Percentiles rank a stretch among this genome's conserved stretches.
These are phyloP conservation scores for Rhynchotus rufescens DNA, from an alignment of 2,797 vertebrate species.

Conservation along the genomic window DNA sequence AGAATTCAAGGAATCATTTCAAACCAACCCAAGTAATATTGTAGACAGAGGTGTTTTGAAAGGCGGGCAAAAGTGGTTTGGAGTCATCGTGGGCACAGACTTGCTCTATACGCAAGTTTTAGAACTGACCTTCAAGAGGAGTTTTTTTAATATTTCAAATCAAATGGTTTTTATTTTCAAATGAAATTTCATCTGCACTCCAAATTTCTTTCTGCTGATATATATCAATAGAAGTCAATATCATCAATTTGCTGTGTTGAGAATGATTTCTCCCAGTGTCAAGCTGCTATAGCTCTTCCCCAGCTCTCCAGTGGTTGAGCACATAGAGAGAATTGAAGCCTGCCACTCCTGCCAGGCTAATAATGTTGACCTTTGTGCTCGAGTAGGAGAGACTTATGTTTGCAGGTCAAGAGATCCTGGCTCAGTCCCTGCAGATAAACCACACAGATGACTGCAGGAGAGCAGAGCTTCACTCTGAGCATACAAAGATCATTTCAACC, in stretches of 20 bases:
- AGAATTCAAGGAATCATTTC: not conserved
- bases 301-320: not conserved
- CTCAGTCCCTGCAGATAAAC: not conserved
- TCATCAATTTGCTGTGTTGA: not conserved
- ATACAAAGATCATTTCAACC: not conserved
- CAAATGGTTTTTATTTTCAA: not conserved
- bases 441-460: not conserved
- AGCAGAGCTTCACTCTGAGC: not conserved
- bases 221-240: not conserved
- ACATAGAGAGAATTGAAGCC: not conserved
- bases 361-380: not conserved
- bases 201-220: not conserved
- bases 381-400: not conserved
- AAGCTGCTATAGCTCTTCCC: not conserved
- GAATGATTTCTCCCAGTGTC: not conserved
- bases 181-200: not conserved
- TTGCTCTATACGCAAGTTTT: not conserved
- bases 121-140: not conserved
- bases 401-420: conserved; percentile 26
- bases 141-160: not conserved
- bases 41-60: not conserved
- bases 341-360: not conserved
- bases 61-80: not conserved
- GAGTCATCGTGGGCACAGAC: not conserved
- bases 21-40: not conserved